Evolutionary conservation across 2,888 invertebrate species (phyloP).

Genomic region (Tridacna crocea): DNA sequence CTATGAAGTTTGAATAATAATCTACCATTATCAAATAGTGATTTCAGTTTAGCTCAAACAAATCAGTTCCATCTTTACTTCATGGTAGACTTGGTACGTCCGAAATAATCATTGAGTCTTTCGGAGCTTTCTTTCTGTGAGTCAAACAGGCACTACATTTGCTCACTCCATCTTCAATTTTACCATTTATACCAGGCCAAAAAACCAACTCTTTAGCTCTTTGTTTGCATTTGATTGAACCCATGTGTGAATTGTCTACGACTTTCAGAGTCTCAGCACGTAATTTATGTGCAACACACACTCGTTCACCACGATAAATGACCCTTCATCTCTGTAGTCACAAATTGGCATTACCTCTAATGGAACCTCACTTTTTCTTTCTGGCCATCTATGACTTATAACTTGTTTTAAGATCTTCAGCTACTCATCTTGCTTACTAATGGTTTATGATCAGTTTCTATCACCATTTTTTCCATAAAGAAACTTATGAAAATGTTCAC

Average conservation of each 20-base stretch:
- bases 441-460: conserved; percentile 49
- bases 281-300: conserved; percentile 39
- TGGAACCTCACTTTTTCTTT: conserved; percentile 29
- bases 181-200: conserved; percentile 47
- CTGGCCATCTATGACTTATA: conserved; percentile 38
- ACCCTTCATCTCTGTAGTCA: conserved; percentile 50
- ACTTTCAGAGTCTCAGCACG: conserved; percentile 37
- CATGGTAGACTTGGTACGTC: conserved; percentile 19
- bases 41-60: conserved; percentile 35
- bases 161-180: conserved; percentile 40
- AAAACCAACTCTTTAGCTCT: conserved; percentile 53
- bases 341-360: conserved; percentile 34
- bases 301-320: conserved; percentile 19
- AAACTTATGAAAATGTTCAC: conserved; percentile 52
- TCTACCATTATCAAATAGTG: conserved; percentile 41
- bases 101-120: conserved; percentile 33
- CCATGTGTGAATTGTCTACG: conserved; percentile 48
- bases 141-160: conserved; percentile 38
- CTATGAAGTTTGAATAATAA: conserved; percentile 33
- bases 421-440: conserved; percentile 32
- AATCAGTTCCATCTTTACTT: conserved; percentile 34
- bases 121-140: conserved; percentile 21
- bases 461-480: conserved; percentile 42
- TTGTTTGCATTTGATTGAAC: conserved; percentile 51
- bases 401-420: conserved; percentile 24